Percentiles rank a stretch among this genome's conserved stretches.
phyloP scores from a whole-genome alignment of 2,797 vertebrate species.

The Cyprinodon diabolis region DNA sequence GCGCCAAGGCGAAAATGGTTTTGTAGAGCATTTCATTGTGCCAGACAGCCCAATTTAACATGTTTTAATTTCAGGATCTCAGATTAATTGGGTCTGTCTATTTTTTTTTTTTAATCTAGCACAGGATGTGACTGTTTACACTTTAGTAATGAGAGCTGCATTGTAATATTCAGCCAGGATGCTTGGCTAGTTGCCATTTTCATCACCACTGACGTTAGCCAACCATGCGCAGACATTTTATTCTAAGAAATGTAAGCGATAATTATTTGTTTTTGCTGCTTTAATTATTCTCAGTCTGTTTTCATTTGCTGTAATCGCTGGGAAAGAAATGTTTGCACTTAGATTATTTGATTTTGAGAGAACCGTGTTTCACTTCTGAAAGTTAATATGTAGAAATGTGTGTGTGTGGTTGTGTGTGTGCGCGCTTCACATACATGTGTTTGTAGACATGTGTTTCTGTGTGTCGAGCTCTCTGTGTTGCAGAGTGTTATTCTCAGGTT shows the following conservation, averaged over 20 bases:
- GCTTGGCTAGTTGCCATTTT: conserved; percentile 38
- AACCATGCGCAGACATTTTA: conserved; percentile 36
- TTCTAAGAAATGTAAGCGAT: conserved; percentile 37
- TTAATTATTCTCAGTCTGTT: conserved; percentile 27
- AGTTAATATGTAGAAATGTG: conserved; percentile 9
- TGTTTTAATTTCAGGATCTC: conserved; percentile 27
- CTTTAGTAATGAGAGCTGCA: conserved; percentile 41
- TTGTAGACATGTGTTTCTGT: background rate
- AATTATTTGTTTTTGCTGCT: conserved; percentile 15
- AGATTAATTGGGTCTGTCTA: conserved; percentile 27
- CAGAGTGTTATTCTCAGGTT: conserved; percentile 71
- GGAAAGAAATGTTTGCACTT: conserved; percentile 15
- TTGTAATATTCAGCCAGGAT: conserved; percentile 44
- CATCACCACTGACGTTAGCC: conserved; percentile 22
- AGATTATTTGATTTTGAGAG: conserved; percentile 22
- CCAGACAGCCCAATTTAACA: conserved; percentile 12
- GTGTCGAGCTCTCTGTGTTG: conserved; percentile 51
- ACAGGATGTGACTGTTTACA: conserved; percentile 68
- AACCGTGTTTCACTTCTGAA: conserved; percentile 35
- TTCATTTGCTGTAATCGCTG: conserved; percentile 22
- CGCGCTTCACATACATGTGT: conserved; percentile 34
- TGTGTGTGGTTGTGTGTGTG: conserved; percentile 1
- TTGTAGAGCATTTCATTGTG: conserved; percentile 30
- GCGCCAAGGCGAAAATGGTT: conserved; percentile 39
- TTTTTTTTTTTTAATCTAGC: conserved; percentile 39